phyloP scores from a whole-genome alignment of 2,113 vertebrate species.

The Pipra filicauda region DNA sequence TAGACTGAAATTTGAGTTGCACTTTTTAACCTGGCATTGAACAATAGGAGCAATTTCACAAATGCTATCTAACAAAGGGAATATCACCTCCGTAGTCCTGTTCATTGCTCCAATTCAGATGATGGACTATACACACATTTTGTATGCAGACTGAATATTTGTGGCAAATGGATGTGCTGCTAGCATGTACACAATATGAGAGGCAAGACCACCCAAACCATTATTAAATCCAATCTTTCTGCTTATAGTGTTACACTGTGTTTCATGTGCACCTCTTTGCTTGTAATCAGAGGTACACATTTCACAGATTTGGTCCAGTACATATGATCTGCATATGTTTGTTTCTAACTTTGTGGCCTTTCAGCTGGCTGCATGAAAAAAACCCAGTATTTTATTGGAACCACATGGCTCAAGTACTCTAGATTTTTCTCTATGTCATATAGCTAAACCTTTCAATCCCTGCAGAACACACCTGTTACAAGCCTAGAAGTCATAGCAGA shows the following conservation, averaged over 20 bases:
- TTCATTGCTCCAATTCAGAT: neutral
- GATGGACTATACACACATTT: neutral
- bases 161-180: neutral
- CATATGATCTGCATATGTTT: neutral
- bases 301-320: neutral
- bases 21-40: neutral
- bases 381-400: neutral
- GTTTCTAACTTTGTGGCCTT: neutral
- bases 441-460: neutral
- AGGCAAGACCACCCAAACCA: neutral
- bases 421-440: neutral
- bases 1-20: neutral
- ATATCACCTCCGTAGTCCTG: neutral
- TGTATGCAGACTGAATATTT: neutral
- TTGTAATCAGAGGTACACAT: rapidly evolving
- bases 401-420: neutral
- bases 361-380: neutral
- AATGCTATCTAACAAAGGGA: neutral
- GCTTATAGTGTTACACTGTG: neutral
- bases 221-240: neutral
- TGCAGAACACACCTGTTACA: neutral
- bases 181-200: neutral
- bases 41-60: neutral
- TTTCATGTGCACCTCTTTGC: neutral
- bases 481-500: neutral